Evolutionary conservation across 2,113 vertebrate genomes (phyloP), one percentile per base, ranked within the genome.

Genomic region (Festucalex cinctus): DNA sequence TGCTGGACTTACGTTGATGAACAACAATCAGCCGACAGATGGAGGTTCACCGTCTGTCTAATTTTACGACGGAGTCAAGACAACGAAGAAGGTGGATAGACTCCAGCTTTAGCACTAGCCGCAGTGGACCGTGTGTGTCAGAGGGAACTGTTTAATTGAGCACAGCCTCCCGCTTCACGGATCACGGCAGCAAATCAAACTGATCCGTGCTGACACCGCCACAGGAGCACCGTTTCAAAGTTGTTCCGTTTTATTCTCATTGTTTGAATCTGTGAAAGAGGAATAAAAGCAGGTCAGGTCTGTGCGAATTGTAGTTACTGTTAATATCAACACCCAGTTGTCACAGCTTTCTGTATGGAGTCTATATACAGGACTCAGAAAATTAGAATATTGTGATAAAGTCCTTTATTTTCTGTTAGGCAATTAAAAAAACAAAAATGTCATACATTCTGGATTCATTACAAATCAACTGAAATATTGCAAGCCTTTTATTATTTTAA

Each of bases 81-180:
- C 3, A 19, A 35, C 14, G 36, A 20, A 26, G 51, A 56, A 32
- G 81, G 86, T 83, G 79, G 91, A 81, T 70, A 74, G 36, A 87
- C 77, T 69, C 85, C 90, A 90, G 71, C 86, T 70, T 86, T 84
- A 87, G 86, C 84, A 89, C 86, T 70, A 60, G 73, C 78, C 86
- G 90, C 89, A 86, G 80, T 88, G 86, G 91, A 87, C 86, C 86
- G 37, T 43, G 60, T 74, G 78, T 83, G 80, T 80, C 69, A 77
- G 85, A 85, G 89, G 92, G 88, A 93, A 93, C 91, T 90, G 91
- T 93, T 94, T 94, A 94, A 95, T 93, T 93, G 93, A 94, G 91
- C 1, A 13, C 78, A 82, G 79, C 68, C 84, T 78, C 84, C 83
- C 83, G 91, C 91, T 87, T 83, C 89, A 89, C 76, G 85, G 91